phyloP scores from a whole-genome alignment of 2,113 vertebrate genomes.

The Brachyhypopomus gauderio region DNA sequence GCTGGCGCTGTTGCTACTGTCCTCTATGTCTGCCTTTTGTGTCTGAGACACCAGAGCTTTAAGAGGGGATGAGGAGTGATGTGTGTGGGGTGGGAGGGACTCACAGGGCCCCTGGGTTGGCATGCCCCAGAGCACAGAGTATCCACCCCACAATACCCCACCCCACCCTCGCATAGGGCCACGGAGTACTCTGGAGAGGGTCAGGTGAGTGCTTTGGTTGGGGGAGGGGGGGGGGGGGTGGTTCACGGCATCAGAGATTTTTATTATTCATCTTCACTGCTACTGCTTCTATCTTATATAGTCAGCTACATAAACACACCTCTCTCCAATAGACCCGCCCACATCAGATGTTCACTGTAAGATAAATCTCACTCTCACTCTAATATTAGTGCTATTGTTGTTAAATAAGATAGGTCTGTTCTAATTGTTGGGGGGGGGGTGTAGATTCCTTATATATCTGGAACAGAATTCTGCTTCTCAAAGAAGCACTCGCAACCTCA shows the following conservation, averaged over 20 bases:
- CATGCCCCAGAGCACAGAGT: neutral
- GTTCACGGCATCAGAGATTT: neutral
- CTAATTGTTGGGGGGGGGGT: too few relatives aligned
- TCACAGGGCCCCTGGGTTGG: constrained; percentile 26
- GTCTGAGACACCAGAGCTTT: neutral
- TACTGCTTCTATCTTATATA: neutral
- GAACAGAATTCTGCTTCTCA: too few relatives aligned
- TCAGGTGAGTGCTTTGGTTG: neutral
- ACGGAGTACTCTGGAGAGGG: neutral
- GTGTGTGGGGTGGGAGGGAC: constrained; percentile 30
- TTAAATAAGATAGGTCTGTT: too few relatives aligned
- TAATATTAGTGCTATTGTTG: too few relatives aligned
- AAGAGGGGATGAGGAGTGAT: constrained; percentile 1
- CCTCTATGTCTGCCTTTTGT: neutral
- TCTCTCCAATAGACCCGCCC: too few relatives aligned
- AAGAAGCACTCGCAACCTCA: neutral
- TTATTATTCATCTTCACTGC: too few relatives aligned
- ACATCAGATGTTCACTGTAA: neutral
- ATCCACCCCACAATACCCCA: neutral
- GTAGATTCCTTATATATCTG: too few relatives aligned
- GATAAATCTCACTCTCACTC: neutral
- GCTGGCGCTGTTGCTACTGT: neutral
- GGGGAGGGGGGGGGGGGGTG: neutral
- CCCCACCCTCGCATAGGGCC: constrained; percentile 6
- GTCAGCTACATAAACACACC: neutral